These are phyloP conservation scores for Agrenia bidenticulata DNA, from an alignment of 2,888 invertebrate genomes.

Conservation along the genomic window DNA sequence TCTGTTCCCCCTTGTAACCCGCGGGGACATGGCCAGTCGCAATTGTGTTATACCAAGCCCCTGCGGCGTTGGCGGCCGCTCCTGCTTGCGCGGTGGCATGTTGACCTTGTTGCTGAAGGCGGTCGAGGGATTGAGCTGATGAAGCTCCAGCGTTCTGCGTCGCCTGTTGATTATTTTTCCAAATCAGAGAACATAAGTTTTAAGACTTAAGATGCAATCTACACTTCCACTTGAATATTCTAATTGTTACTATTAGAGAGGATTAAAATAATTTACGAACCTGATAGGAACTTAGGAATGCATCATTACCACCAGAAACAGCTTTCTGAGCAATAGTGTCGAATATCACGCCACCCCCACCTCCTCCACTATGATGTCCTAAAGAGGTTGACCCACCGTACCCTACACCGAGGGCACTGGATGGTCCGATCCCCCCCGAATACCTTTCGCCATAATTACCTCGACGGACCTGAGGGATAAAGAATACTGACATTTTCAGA, in stretches of 20 bases:
- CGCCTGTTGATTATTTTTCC: constrained; percentile 31
- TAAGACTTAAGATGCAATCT: too few species aligned
- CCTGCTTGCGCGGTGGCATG: constrained; percentile 41
- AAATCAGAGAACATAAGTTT: not conserved
- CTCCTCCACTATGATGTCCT: constrained; percentile 36
- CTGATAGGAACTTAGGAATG: constrained; percentile 45
- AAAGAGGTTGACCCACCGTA: constrained; percentile 47
- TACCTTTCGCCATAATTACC: constrained; percentile 49
- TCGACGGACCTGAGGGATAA: constrained; percentile 30
- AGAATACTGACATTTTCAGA: too few species aligned
- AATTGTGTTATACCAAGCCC: constrained; percentile 49
- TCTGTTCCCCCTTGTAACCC: constrained; percentile 49
- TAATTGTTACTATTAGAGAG: too few species aligned
- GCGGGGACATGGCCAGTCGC: constrained; percentile 47
- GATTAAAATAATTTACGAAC: constrained; percentile 21
- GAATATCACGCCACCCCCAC: constrained; percentile 41
- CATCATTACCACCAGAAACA: constrained; percentile 43
- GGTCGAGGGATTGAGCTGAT: constrained; percentile 41
- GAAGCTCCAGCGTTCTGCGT: constrained; percentile 47
- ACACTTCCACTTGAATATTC: too few species aligned
- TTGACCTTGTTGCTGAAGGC: constrained; percentile 49
- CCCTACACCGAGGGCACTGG: constrained; percentile 37
- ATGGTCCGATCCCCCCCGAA: constrained; percentile 41
- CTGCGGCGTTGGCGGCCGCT: constrained; percentile 43
- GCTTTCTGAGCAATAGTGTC: constrained; percentile 45